These are phyloP conservation scores for Drosophila recens DNA, from an alignment of 2,888 invertebrate genomes.

Conservation along the genomic window DNA sequence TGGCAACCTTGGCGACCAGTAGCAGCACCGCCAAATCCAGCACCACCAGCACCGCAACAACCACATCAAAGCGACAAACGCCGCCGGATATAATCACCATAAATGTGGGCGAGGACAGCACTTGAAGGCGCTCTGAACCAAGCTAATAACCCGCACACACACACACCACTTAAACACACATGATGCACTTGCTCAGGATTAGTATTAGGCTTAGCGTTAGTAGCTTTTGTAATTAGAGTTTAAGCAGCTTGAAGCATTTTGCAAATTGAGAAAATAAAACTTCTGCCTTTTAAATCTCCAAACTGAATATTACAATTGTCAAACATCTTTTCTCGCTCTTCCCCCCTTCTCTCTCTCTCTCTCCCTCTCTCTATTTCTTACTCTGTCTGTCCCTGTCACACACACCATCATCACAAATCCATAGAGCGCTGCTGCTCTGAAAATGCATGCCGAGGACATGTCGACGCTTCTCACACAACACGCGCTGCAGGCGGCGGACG, in stretches of 20 bases:
- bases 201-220: constrained; percentile 52
- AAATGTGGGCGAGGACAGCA: constrained; percentile 80
- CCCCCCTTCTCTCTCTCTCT: constrained; percentile 7
- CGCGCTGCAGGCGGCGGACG: constrained; percentile 86
- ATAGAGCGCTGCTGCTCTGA: constrained; percentile 79
- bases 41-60: constrained; percentile 13
- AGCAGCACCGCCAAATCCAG: constrained; percentile 1
- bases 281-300: constrained; percentile 10
- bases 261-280: constrained; percentile 50
- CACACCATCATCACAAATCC: background rate
- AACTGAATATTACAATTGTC: constrained; percentile 23
- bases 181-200: constrained; percentile 70
- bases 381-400: background rate
- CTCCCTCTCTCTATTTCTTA: constrained; percentile 1
- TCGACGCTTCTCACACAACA: constrained; percentile 88
- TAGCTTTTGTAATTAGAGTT: constrained; percentile 55
- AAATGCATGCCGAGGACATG: constrained; percentile 87
- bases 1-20: constrained; percentile 1
- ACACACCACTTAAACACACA: constrained; percentile 25
- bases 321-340: constrained; percentile 14
- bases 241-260: constrained; percentile 68
- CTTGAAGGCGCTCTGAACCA: constrained; percentile 31
- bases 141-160: constrained; percentile 13
- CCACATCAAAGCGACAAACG: constrained; percentile 28
- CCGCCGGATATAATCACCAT: constrained; percentile 81